phyloP scores from a whole-genome alignment of 2,113 vertebrate genomes.

The Callithrix jacchus region DNA sequence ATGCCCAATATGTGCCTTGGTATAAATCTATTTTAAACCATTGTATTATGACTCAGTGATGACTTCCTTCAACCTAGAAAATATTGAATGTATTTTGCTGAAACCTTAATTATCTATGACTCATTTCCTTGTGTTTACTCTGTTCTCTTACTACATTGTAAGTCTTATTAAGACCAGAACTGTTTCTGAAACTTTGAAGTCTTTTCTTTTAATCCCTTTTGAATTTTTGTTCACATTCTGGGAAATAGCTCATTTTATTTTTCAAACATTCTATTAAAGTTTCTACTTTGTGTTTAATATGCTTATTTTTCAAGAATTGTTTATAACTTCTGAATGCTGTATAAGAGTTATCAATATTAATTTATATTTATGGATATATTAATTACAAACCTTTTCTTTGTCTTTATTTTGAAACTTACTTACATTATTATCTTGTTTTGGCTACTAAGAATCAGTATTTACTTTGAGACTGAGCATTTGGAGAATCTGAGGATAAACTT shows the following conservation, averaged over 20 bases:
- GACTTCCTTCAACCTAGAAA: not conserved
- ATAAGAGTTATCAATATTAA: not conserved
- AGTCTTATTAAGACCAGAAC: not conserved
- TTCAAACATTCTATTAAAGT: not conserved
- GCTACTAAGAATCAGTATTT: not conserved
- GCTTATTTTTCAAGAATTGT: not conserved
- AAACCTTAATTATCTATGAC: not conserved
- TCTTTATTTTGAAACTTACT: not conserved
- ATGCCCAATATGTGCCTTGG: not conserved
- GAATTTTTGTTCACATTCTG: not conserved
- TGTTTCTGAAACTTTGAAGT: not conserved
- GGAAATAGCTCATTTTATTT: not conserved
- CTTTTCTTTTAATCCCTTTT: not conserved
- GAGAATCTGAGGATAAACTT: not conserved
- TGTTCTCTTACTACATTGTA: not conserved
- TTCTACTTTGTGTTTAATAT: not conserved
- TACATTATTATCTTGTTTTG: not conserved
- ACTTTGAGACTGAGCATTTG: not conserved
- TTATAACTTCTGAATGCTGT: not conserved
- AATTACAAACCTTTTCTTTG: not conserved
- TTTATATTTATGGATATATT: not conserved
- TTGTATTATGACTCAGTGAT: not conserved
- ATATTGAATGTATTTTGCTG: not conserved
- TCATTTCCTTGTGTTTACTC: not conserved
- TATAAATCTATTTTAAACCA: not conserved